A percentile compares a stretch with the other conserved stretches of the same genome.
Conservation (phyloP, 1,140 invertebrate genomes). For the Trichonephila inaurata region DNA sequence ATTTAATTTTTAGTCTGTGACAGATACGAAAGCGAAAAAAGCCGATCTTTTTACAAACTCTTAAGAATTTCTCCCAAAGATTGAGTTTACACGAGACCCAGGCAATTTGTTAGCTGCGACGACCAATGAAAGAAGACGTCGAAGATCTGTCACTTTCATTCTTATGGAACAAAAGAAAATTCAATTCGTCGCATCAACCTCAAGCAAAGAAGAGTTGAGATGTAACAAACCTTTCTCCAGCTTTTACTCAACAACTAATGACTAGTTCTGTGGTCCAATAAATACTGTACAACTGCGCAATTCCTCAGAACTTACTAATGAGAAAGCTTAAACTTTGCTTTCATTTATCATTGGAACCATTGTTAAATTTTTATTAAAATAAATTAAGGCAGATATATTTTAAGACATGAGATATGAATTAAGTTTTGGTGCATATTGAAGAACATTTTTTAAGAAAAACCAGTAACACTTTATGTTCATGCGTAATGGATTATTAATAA, state of each 20-base stretch:
- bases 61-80: neutral
- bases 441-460: no score
- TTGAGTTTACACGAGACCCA: neutral
- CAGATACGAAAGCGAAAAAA: neutral
- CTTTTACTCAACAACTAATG: neutral
- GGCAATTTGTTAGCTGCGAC: neutral
- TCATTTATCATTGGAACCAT: no score
- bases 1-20: neutral
- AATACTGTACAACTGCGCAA: neutral
- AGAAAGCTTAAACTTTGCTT: no score
- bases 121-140: neutral
- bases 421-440: no score
- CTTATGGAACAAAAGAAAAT: neutral
- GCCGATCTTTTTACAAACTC: neutral
- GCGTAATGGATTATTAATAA: no score
- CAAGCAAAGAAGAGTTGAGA: neutral
- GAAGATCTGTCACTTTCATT: constrained; percentile 31
- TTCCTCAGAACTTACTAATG: neutral
- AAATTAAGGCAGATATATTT: no score
- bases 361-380: no score
- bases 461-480: no score
- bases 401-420: no score
- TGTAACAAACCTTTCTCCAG: neutral
- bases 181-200: neutral
- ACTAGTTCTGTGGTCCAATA: neutral